Evolutionary conservation across 2,888 invertebrate species (phyloP).

Genomic region (Cactoblastis cactorum): DNA sequence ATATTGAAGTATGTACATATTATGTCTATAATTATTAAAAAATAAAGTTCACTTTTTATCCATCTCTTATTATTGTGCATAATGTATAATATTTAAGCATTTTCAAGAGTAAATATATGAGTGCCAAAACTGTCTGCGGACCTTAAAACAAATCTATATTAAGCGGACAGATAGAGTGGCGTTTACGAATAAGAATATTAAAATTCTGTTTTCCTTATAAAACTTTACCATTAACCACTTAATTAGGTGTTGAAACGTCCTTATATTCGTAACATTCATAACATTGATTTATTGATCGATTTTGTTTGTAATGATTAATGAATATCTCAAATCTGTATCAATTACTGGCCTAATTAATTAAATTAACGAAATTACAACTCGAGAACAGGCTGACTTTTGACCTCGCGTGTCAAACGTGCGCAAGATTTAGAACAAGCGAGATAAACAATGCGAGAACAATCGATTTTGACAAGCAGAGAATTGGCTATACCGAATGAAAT

Average conservation of each 20-base stretch:
- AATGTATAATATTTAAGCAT: too few species aligned
- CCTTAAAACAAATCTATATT: too few species aligned
- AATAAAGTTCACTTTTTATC: too few species aligned
- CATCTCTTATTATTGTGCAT: too few species aligned
- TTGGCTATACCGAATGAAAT: not conserved
- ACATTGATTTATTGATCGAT: not conserved
- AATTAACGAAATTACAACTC: slow-evolving; percentile 50
- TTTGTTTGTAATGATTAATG: not conserved
- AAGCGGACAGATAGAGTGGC: too few species aligned
- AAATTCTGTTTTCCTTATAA: too few species aligned
- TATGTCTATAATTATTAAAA: too few species aligned
- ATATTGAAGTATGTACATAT: too few species aligned
- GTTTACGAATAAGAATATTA: too few species aligned
- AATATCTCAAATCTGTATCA: not conserved
- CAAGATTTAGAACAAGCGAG: not conserved
- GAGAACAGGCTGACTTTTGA: slow-evolving; percentile 43
- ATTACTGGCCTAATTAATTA: slow-evolving; percentile 36
- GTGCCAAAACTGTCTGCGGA: too few species aligned
- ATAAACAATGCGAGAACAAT: slow-evolving; percentile 16
- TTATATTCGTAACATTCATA: not conserved
- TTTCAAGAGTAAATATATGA: too few species aligned
- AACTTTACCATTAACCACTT: too few species aligned
- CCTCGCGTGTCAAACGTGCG: slow-evolving; percentile 11
- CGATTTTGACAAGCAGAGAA: slow-evolving; percentile 10
- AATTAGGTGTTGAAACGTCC: not conserved